These are phyloP conservation scores for Panagrolaimus sp. DNA, from an alignment of 1,140 invertebrate species.

Conservation along the genomic window DNA sequence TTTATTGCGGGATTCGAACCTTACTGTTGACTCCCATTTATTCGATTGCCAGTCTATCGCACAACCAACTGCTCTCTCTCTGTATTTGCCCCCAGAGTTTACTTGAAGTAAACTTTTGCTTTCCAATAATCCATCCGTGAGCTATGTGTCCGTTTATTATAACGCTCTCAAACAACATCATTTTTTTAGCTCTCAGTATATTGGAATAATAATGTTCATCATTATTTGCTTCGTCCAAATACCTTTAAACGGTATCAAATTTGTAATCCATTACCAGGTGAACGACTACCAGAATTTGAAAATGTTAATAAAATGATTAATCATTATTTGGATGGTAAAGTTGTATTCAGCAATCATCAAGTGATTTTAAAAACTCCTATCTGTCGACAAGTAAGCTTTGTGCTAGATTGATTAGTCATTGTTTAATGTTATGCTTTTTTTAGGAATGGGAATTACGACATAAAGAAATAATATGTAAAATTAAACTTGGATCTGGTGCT, in stretches of 20 bases:
- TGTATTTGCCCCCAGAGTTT: too few relatives aligned
- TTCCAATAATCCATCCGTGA: too few relatives aligned
- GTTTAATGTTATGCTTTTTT: not conserved
- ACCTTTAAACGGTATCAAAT: not conserved
- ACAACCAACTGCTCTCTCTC: too few relatives aligned
- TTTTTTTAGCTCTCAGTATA: too few relatives aligned
- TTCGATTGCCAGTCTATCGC: too few relatives aligned
- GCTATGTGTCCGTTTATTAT: too few relatives aligned
- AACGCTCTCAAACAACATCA: too few relatives aligned
- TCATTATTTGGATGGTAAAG: not conserved
- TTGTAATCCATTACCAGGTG: too few relatives aligned
- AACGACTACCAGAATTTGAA: not conserved
- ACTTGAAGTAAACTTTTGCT: too few relatives aligned
- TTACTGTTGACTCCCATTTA: too few relatives aligned
- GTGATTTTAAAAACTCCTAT: constrained; percentile 13
- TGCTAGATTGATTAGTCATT: not conserved
- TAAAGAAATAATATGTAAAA: not conserved
- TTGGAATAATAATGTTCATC: not conserved
- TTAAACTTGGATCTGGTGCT: constrained; percentile 16
- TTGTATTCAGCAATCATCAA: not conserved
- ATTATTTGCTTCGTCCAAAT: not conserved
- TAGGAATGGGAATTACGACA: constrained; percentile 20
- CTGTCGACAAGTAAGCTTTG: constrained; percentile 2
- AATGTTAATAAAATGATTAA: not conserved
- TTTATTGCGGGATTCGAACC: too few relatives aligned